These are phyloP conservation scores for Etheostoma cragini DNA, from an alignment of 2,113 vertebrate species.

Conservation along the genomic window DNA sequence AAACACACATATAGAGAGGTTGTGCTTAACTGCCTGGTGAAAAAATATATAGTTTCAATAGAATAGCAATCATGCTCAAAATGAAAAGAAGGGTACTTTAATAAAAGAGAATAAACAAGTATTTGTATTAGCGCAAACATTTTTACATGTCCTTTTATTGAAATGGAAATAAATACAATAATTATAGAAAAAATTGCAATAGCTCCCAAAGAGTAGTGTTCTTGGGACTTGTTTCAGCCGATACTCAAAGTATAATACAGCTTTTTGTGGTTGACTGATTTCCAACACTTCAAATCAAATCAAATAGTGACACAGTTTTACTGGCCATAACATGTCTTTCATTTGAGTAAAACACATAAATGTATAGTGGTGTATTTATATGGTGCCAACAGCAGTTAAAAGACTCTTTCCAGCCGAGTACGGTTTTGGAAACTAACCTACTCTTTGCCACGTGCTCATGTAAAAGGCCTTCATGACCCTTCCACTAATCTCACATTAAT, in stretches of 20 bases:
- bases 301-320: not conserved
- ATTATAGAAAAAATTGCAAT: not conserved
- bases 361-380: no score
- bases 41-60: not conserved
- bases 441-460: conserved; percentile 32
- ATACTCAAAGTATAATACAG: not conserved
- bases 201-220: not conserved
- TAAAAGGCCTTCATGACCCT: conserved; percentile 39
- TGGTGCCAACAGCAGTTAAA: not conserved
- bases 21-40: not conserved
- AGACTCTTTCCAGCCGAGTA: not conserved
- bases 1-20: not conserved
- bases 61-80: not conserved
- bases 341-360: not conserved
- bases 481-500: conserved; percentile 49
- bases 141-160: not conserved
- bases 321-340: not conserved
- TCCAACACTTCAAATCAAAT: not conserved
- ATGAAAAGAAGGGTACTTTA: not conserved
- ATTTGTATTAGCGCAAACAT: not conserved
- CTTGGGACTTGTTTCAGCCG: not conserved
- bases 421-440: not conserved
- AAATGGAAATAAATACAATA: not conserved
- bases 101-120: not conserved
- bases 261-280: not conserved